Evolutionary conservation across 1,140 invertebrate species (phyloP).

Genomic region (Phymastichus coffea): DNA sequence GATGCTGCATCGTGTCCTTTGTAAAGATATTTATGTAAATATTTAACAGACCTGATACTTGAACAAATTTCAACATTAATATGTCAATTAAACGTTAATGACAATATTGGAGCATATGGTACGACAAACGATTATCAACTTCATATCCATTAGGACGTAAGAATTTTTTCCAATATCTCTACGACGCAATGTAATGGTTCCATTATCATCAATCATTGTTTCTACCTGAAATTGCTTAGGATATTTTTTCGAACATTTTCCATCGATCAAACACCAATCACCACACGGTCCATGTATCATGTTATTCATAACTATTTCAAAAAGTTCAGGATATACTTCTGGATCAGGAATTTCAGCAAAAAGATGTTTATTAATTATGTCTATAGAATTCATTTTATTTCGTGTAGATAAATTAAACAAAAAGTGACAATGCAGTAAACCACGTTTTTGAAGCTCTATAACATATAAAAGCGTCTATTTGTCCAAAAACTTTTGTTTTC

Average conservation of each 20-base stretch:
- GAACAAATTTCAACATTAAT: conserved; percentile 8
- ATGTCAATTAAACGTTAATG: conserved; percentile 1
- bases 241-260: too few relatives aligned
- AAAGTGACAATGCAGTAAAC: neutral
- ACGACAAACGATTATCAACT: conserved; percentile 1
- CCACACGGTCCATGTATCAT: conserved; percentile 45
- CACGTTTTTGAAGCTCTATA: too few relatives aligned
- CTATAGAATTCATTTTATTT: neutral
- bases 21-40: too few relatives aligned
- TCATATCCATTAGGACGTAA: neutral
- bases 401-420: neutral
- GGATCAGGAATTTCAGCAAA: neutral
- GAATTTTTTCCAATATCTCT: neutral
- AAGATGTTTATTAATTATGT: neutral
- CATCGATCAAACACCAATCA: too few relatives aligned
- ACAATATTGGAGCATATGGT: neutral
- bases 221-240: conserved; percentile 28
- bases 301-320: conserved; percentile 29
- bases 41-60: too few relatives aligned
- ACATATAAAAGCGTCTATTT: neutral
- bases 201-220: neutral
- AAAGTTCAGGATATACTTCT: neutral
- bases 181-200: neutral
- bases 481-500: neutral
- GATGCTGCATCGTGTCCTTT: too few relatives aligned